Base-by-base conservation (phyloP, 2,888 invertebrate genomes). In the Portevinia maculata region DNA sequence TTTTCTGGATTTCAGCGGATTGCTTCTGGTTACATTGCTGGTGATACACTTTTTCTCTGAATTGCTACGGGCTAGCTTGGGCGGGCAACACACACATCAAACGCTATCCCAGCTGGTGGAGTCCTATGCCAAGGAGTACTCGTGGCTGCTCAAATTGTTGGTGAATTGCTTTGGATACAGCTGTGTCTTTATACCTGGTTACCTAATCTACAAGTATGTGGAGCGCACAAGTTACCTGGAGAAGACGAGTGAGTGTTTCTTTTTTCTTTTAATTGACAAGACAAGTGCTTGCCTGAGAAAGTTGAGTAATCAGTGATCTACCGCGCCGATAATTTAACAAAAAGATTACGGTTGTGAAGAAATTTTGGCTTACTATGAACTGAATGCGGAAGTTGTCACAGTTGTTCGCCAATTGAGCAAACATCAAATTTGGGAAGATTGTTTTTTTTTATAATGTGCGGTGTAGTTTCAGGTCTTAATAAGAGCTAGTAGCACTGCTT, bases 141-240 rank as follows among this genome's bases (percentile, higher is more conserved):
- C 91, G 73, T 97, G 98, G 98, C 88, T 96, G 15, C 92, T 96
- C 85, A 94, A 95, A 84, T 92, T 98, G 41, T 87, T 94, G 41
- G 91, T 96, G 21, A 98, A 98, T 91, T 92, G 97, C 67, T 92
- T 96, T 15, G 97, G 98, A 11, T 99, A 98, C 90, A 93, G 95
- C 2, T 96, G 97, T n/a, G 92, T 99, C 69, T 92, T 98, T 88
- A 90, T 98, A 74, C 98, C 98, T 1, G 96, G 96, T 53, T 95
- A 94, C 88, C 91, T 98, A 15, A 92, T 97, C 67, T 96, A 96
- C 89, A 95, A 94, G 89, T 97, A 97, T 90, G 93, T 97, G 21
- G 93, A 94, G 84, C 93, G 93, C 87, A 94, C 93, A 59, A 95
- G 96, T 86, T 96, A 96, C 88, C 92, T 97, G 86, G 97, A 97